phyloP scores from a whole-genome alignment of 2,888 invertebrate genomes.

The Pachliopta kotzebuea region DNA sequence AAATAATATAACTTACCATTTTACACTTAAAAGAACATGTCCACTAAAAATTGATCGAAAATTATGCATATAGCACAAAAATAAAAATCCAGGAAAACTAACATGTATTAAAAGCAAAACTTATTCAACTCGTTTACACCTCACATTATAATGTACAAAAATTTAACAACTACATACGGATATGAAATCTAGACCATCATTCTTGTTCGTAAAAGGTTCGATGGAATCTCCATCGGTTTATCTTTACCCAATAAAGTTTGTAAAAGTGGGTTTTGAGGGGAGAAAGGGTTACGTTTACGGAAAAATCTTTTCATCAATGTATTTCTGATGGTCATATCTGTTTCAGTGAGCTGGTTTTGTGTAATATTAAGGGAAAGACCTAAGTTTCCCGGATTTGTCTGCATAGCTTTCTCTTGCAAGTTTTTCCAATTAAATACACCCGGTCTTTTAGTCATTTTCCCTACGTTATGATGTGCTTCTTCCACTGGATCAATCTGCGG shows the following conservation, averaged over 20 bases:
- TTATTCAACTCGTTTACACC: constrained; percentile 19
- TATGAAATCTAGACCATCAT: constrained; percentile 53
- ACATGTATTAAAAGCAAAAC: constrained; percentile 25
- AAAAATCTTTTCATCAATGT: constrained; percentile 63
- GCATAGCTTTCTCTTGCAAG: constrained; percentile 47
- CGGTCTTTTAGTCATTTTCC: constrained; percentile 35
- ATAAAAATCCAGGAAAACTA: constrained; percentile 6
- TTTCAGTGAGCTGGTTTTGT: constrained; percentile 51
- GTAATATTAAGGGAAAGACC: constrained; percentile 48
- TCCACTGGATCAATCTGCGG: constrained; percentile 28
- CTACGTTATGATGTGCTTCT: constrained; percentile 21
- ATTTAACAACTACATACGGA: constrained; percentile 24
- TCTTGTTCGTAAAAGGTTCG: constrained; percentile 46
- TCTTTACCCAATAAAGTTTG: constrained; percentile 63
- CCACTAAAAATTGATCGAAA: not conserved
- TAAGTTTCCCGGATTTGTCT: constrained; percentile 40
- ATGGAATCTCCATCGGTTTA: constrained; percentile 53
- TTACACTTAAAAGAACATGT: not conserved
- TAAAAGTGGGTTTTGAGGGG: constrained; percentile 59
- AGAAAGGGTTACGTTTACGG: constrained; percentile 66
- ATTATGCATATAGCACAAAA: not conserved
- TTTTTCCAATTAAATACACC: constrained; percentile 51
- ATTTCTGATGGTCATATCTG: constrained; percentile 58
- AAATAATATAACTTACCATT: not conserved
- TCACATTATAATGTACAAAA: constrained; percentile 21